Percentiles rank a stretch among this genome's conserved stretches.
Evolutionary conservation across 1,140 invertebrate species (phyloP).

Genomic region (Brachionus rubens): DNA sequence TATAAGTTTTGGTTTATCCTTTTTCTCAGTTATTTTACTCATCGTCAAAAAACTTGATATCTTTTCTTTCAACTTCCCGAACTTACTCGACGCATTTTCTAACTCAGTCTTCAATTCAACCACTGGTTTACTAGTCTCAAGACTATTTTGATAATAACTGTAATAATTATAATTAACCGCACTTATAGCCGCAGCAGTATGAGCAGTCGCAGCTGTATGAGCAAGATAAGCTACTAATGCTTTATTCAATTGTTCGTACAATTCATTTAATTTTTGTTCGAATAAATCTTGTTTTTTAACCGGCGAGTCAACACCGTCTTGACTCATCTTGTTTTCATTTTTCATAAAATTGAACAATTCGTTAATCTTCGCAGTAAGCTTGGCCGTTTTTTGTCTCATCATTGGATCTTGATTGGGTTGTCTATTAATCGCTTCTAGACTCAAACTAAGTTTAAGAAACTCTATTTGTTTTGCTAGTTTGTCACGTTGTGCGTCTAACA

Average conservation of each 20-base stretch:
- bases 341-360: slow-evolving; percentile 31
- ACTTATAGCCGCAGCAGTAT: slow-evolving; percentile 16
- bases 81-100: slow-evolving; percentile 35
- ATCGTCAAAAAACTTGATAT: slow-evolving; percentile 23
- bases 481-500: not conserved
- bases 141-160: not conserved
- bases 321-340: slow-evolving; percentile 22
- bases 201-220: slow-evolving; percentile 39
- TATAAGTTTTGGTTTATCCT: slow-evolving; percentile 2
- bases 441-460: not conserved
- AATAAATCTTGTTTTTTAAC: not conserved
- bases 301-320: not conserved
- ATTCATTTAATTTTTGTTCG: not conserved
- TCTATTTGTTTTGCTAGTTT: slow-evolving; percentile 31
- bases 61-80: slow-evolving; percentile 25
- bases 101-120: slow-evolving; percentile 9
- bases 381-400: slow-evolving; percentile 18
- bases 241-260: slow-evolving; percentile 39
- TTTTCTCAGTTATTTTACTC: not conserved
- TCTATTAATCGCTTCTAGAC: not conserved
- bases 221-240: slow-evolving; percentile 18
- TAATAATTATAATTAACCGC: slow-evolving; percentile 15
- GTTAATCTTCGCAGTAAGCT: slow-evolving; percentile 3
- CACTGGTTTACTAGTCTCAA: not conserved
- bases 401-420: not conserved